Base-by-base conservation (phyloP, 2,797 vertebrate genomes). In the Bovichtus diacanthus region DNA sequence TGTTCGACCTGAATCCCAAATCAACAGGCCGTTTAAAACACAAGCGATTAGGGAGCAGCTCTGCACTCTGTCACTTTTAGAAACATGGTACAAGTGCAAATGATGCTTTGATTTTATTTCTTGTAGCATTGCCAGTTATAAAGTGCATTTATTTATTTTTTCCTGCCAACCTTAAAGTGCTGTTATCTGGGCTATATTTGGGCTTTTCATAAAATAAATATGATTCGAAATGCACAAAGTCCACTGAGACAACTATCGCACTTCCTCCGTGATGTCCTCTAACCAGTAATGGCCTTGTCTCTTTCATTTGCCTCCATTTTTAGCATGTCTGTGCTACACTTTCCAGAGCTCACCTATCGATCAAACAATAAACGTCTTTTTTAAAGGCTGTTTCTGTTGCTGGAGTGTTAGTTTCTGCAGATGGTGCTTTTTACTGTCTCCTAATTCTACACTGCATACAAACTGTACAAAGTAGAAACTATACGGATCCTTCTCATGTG, bases 21-120 rank as follows among this genome's bases (percentile, higher is more conserved):
- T 85, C 91, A 90, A 91, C 86, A 90, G 83, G 78, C 81, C 74
- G 62, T 69, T 62, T 82, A 29, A 77, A 81, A 73, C 44, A 67
- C 2, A 4, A 83, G 62, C n/a, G 11, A 41, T 36, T 29, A 46
- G 72, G 46, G 56, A 76, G 72, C 71, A 56, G 77, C 65, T 67
- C 59, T 78, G 71, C 19, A 27, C 64, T 74, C 67, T 58, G 43
- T 78, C 69, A 78, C 46, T 53, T n/a, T 82, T 10, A 62, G 9
- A 60, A 41, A 80, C 68, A 54, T 9, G 12, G 16, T 43, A 7
- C 13, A 53, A 49, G 51, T 34, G 49, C n/a, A 51, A 50, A 38
- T 38, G 8, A 47, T 18, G 55, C 55, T 73, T 64, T 77, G 62
- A 70, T 49, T 77, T 56, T 4, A 61, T 71, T 54, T 46, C 27